Conservation (phyloP, 1,140 invertebrate genomes). For the Zaprionus capensis region DNA sequence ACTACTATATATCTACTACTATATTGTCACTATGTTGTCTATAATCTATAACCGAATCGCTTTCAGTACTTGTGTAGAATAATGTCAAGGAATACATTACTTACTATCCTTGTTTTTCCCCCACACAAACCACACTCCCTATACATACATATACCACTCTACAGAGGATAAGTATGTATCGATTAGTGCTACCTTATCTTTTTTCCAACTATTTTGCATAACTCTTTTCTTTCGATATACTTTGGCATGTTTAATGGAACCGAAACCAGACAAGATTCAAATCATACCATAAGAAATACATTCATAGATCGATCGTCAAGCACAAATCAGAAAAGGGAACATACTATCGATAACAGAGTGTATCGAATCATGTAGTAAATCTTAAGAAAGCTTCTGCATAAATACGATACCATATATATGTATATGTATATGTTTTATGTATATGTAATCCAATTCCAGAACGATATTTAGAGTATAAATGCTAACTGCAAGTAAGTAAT, state of each 20-base stretch:
- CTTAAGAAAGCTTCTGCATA: neutral
- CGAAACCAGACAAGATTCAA: neutral
- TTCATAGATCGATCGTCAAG: conserved; percentile 1
- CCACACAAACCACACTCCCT: conserved; percentile 12
- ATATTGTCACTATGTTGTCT: neutral
- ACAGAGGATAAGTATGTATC: conserved; percentile 25
- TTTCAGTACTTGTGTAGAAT: conserved; percentile 43
- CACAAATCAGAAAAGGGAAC: conserved; percentile 11
- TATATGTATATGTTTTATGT: conserved; percentile 7
- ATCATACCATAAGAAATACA: neutral
- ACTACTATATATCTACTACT: neutral
- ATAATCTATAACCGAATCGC: conserved; percentile 14
- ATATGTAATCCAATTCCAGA: neutral
- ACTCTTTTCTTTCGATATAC: conserved; percentile 17
- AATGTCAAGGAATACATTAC: conserved; percentile 20
- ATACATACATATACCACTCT: neutral
- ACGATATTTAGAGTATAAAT: conserved; percentile 5
- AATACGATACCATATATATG: neutral
- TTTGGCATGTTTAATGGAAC: conserved; percentile 40
- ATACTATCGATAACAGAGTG: neutral
- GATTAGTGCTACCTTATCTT: conserved; percentile 16
- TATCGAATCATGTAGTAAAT: neutral
- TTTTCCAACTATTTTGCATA: conserved; percentile 15
- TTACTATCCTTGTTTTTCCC: conserved; percentile 14
- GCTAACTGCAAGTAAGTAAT: conserved; percentile 44